Evolutionary conservation across 2,113 vertebrate genomes (phyloP).

Genomic region (Zootoca vivipara): DNA sequence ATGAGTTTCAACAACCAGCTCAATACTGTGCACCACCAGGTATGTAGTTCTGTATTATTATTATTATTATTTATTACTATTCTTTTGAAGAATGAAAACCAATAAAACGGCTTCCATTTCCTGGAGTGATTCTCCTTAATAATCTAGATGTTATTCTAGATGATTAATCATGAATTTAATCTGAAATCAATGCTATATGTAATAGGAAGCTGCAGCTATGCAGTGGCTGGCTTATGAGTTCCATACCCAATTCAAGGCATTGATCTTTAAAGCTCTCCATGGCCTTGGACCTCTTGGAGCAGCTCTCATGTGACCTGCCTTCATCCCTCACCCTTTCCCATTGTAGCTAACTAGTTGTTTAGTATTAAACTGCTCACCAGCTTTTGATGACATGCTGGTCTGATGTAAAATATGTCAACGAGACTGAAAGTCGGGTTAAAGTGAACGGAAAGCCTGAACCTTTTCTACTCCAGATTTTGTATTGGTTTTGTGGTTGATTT

Average conservation of each 20-base stretch:
- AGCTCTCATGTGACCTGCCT: not conserved
- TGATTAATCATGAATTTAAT: not conserved
- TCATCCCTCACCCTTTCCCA: not conserved
- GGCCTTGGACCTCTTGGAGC: not conserved
- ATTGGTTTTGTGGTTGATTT: not conserved
- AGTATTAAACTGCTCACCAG: not conserved
- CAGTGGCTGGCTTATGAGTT: not conserved
- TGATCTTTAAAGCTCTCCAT: not conserved
- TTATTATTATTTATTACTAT: too few species aligned
- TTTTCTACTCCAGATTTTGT: not conserved
- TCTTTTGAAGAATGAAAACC: not conserved
- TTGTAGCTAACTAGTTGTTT: not conserved
- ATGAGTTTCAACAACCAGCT: slow-evolving; percentile 98
- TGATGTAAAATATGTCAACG: not conserved
- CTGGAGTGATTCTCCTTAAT: not conserved
- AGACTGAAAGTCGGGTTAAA: not conserved
- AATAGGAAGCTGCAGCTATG: not conserved
- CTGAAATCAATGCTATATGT: not conserved
- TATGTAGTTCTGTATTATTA: slow-evolving; percentile 53
- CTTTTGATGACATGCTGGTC: not conserved
- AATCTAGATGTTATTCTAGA: not conserved
- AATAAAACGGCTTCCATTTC: not conserved
- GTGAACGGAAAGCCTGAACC: not conserved
- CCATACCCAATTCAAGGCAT: not conserved
- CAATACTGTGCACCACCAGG: slow-evolving; percentile 93